Percentiles rank a stretch among this genome's conserved stretches.
Conservation (phyloP, 2,888 invertebrate genomes). For the Drosophila sordidula region DNA sequence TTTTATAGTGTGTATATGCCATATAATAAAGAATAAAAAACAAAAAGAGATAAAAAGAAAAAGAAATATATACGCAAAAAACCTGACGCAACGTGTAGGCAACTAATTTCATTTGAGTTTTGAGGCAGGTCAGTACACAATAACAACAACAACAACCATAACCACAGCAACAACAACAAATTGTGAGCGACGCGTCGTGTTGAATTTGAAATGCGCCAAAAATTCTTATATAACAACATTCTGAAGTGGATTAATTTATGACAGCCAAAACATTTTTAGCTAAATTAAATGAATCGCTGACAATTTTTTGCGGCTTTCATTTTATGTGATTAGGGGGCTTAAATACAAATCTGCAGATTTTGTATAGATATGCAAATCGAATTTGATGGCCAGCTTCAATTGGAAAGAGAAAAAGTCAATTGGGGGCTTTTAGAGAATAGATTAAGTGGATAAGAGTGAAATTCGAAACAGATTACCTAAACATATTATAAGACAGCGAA, state of each 20-base stretch:
- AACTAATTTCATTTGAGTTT: slow-evolving; percentile 52
- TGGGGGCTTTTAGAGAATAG: neutral
- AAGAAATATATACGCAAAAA: slow-evolving; percentile 17
- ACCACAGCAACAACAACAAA: slow-evolving; percentile 22
- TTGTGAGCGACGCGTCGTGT: slow-evolving; percentile 21
- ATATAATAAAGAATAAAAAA: slow-evolving; percentile 26
- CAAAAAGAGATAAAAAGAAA: slow-evolving; percentile 7
- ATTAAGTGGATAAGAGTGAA: neutral
- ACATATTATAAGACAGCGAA: neutral
- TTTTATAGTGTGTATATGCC: slow-evolving; percentile 32
- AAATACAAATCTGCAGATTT: slow-evolving; percentile 23
- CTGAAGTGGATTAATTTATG: slow-evolving; percentile 58
- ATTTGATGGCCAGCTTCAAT: slow-evolving; percentile 13
- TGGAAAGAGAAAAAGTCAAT: neutral
- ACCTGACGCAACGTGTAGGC: slow-evolving; percentile 36
- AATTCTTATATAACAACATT: slow-evolving; percentile 58
- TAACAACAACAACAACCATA: slow-evolving; percentile 26
- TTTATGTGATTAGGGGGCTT: neutral
- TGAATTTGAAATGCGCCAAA: slow-evolving; percentile 23
- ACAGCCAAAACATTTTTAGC: slow-evolving; percentile 44
- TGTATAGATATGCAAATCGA: neutral
- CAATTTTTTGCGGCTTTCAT: neutral
- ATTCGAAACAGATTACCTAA: neutral
- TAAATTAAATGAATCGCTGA: slow-evolving; percentile 35
- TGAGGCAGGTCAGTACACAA: slow-evolving; percentile 66